These are phyloP conservation scores for human DNA, from an alignment of 2,113 vertebrate genomes.

Conservation along the genomic window GRCh38 chr12:49549001-49549500, in stretches of 20 bases:
- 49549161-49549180: slow-evolving; percentile 84
- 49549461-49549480: slow-evolving; percentile 86
- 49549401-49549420: slow-evolving; percentile 19
- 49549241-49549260: background rate
- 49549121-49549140: slow-evolving; percentile 83
- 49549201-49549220: background rate
- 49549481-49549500: slow-evolving; percentile 85
- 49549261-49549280: background rate
- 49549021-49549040: slow-evolving; percentile 79
- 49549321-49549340: background rate
- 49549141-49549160: slow-evolving; percentile 85
- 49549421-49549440: slow-evolving; percentile 58
- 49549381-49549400: background rate
- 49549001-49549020: slow-evolving; percentile 68
- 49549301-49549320: background rate
- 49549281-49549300: background rate
- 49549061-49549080: slow-evolving; percentile 84
- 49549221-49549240: background rate
- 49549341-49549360: background rate
- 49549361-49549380: background rate
- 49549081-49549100: slow-evolving; percentile 84
- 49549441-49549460: slow-evolving; percentile 85
- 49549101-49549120: slow-evolving; percentile 85
- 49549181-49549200: background rate
- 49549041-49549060: slow-evolving; percentile 82